Evolutionary conservation across 2,113 vertebrate species (phyloP).

Genomic region (Psettodes erumei): DNA sequence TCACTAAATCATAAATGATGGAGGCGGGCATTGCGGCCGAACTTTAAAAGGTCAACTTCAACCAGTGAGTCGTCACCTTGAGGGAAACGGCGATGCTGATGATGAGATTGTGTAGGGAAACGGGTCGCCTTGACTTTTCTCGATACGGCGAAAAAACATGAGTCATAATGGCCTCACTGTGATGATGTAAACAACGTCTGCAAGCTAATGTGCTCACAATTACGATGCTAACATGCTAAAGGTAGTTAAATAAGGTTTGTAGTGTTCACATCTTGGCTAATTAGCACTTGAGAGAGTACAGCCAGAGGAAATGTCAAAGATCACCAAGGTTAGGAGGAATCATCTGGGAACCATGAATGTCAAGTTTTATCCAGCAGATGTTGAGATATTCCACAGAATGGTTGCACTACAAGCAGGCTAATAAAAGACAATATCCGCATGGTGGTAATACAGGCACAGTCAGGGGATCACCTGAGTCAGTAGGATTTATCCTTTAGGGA

Average conservation of each 20-base stretch:
- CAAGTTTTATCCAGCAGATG: neutral
- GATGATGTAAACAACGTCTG: neutral
- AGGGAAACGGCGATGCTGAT: neutral
- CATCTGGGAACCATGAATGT: neutral
- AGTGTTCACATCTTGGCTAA: too few relatives aligned
- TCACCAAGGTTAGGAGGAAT: neutral
- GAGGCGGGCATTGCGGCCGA: neutral
- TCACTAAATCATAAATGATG: constrained; percentile 13
- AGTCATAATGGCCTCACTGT: neutral
- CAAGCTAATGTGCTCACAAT: neutral
- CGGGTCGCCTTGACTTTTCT: constrained; percentile 32
- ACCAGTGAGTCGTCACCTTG: constrained; percentile 34
- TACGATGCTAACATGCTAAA: neutral
- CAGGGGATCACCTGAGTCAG: neutral
- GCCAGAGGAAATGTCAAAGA: neutral
- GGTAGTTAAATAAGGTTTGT: neutral
- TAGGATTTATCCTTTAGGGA: neutral
- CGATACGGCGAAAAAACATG: constrained; percentile 14
- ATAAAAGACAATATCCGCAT: neutral
- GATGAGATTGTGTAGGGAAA: too few relatives aligned
- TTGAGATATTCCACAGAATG: neutral
- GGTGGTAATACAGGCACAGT: neutral
- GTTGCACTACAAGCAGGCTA: neutral
- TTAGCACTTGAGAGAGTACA: too few relatives aligned
- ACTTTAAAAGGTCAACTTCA: constrained; percentile 38